Base-by-base conservation (phyloP, 2,888 invertebrate genomes). In the Masnerella sp. region DNA sequence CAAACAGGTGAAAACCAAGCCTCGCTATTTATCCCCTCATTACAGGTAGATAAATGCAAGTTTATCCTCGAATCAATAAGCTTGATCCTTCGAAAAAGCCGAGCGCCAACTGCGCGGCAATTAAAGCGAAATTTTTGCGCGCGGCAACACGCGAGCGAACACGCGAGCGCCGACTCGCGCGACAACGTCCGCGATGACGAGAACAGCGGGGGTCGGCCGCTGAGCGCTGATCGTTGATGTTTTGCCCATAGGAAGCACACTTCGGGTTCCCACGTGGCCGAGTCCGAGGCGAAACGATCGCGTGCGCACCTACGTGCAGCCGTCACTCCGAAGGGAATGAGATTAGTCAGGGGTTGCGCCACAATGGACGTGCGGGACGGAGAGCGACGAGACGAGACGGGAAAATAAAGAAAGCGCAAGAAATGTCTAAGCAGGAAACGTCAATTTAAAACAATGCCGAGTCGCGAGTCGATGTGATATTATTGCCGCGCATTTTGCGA, bases 191-290 rank as follows among this genome's bases (percentile, higher is more conserved):
- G 56, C 58, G 71, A 56, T 61, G 74, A 61, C 65, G 70, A 52
- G 65, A 52, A 52, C 69, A 49, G 68, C 58, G 45, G 70, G 69
- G 58, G 56, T 73, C 58, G 58, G 64, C 59, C 34, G 68, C 58
- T 49, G 62, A 62, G 52, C 71, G 54, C 69, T 74, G 76, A 76
- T 76, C 76, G 74, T 76, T 76, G 76, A 76, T 76, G 74, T 76
- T 76, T 73, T 59, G 74, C 70, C 75, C 79, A 75, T 76, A 74
- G 75, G 62, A 78, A 78, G 80, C 85, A 84, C 83, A 83, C 83
- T 82, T 81, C 74, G 77, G 58, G 82, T 84, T 85, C 85, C 85
- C 85, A 85, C 85, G 85, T 85, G 83, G 77, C 78, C 64, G 34
- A 83, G 82, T 80, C 78, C 56, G 56, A 62, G 54, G 79, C 78